Base-by-base conservation (phyloP, 2,113 vertebrate species). In the Leptosomus discolor region DNA sequence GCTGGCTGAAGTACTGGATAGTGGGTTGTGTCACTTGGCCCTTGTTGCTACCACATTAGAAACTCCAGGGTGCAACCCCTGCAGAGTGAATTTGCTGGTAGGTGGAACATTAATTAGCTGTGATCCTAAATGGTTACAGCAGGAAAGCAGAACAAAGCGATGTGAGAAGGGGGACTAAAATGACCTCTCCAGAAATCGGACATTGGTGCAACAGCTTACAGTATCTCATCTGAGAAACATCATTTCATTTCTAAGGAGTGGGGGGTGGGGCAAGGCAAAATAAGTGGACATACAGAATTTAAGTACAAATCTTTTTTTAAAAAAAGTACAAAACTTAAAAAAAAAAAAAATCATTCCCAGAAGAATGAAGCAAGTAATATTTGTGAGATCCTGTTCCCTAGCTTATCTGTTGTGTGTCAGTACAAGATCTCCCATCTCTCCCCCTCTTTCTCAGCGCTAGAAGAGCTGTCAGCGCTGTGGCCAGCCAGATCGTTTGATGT, bases 381-480 rank as follows among this genome's bases (percentile, higher is more conserved):
- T 43, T 69, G 15, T 46, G 73, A 87, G 57, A 43, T 79, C 46
- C 48, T 56, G 32, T 75, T 96, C 46, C 46, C 36, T 43, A 18
- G 26, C 39, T 92, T 58, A 63, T 74, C 53, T 24, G 11, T 80
- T 29, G 19, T 15, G 8, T 71, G 39, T 75, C 1, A 0, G 27
- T 78, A 23, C 34, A 34, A 69, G 73, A 29, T 39, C 65, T 89
- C n/a, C 79, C 4, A 10, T 73, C 50, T 63, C 58, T 88, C n/a
- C 11, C 13, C 6, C 11, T 91, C 58, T 81, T 63, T 43, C 65
- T 64, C 39, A 8, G 37, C 1, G 0, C 81, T 86, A 68, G 60
- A 86, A 92, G 82, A 95, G 73, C 82, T 88, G 90, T 93, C 83
- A 86, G 82, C 63, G 4, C 56, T 37, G 67, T 8, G 14, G 76